Base-by-base conservation (phyloP, 2,888 invertebrate species). In the Philhelius pedissequus region DNA sequence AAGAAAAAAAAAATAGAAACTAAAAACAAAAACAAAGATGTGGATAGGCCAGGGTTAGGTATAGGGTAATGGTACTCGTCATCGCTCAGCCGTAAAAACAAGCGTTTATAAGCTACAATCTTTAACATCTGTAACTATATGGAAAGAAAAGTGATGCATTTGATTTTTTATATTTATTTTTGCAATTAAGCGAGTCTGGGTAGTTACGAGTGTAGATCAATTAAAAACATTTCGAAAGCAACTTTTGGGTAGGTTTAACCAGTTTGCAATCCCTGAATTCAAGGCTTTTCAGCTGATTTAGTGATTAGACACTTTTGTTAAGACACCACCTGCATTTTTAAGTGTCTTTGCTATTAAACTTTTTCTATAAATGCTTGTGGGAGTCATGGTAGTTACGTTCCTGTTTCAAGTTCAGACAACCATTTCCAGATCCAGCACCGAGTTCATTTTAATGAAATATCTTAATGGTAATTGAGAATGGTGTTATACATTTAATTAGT, bases 21-120 rank as follows among this genome's bases (percentile, higher is more conserved):
- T 25, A n/a, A 40, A 38, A 27, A 66, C 18, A 52, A 50, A 52
- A 6, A n/a, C n/a, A n/a, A 27, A 56, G 35, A 56, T 58, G 22
- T 20, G 18, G 40, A 48, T 69, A 43, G 76, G 66, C 77, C 81
- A 81, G 81, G 81, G 81, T 76, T 66, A 71, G n/a, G 58, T 45
- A 71, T 66, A 71, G n/a, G 58, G 38, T 38, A 64, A 70, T 38
- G 43, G 22, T 50, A 50, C 54, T 70, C 32, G 68, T 40, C 75
- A 64, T 70, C 60, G 13, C 25, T 69, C 25, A 18, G 18, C 22
- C 18, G 27, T 40, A 25, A 60, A 60, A 30, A 13, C 43, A 40
- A 43, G 11, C 43, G 1, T 30, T 62, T 15, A n/a, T n/a, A n/a
- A 62, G 25, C 15, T 20, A 25, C 20, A 27, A 60, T 43, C 27